Conservation (phyloP, 1,140 invertebrate genomes). For the Protaetia brevitarsis region DNA sequence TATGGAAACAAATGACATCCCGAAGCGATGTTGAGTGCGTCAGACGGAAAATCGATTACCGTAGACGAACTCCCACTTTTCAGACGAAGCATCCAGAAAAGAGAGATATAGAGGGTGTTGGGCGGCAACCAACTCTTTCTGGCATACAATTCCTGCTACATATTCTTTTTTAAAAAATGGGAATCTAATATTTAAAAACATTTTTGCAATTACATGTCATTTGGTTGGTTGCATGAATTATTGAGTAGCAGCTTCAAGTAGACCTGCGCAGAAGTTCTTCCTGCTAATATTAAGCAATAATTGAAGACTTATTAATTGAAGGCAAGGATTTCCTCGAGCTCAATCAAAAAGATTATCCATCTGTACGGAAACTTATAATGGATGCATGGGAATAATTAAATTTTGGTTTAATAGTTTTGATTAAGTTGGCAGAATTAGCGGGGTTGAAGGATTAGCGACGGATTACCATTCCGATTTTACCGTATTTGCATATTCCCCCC, state of each 20-base stretch:
- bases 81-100: background rate
- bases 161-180: no score
- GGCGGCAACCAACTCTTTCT: no score
- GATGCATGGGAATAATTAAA: slow-evolving; percentile 12
- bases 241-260: no score
- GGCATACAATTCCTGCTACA: no score
- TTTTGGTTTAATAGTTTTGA: slow-evolving; percentile 9
- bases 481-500: background rate
- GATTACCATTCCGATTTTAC: slow-evolving; percentile 1
- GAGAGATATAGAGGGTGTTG: no score
- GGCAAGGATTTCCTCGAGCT: no score
- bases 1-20: background rate
- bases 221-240: no score
- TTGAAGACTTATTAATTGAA: no score
- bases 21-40: background rate
- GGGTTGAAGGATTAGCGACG: background rate
- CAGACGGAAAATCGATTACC: background rate
- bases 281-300: no score
- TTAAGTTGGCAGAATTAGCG: slow-evolving; percentile 2
- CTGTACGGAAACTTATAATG: background rate
- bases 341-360: background rate
- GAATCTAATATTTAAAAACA: no score
- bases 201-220: no score
- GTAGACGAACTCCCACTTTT: background rate
- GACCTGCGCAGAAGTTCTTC: no score